A percentile compares a stretch with the other conserved stretches of the same genome.
Conservation (phyloP, 2,113 vertebrate species). For the Lasiurus borealis region DNA sequence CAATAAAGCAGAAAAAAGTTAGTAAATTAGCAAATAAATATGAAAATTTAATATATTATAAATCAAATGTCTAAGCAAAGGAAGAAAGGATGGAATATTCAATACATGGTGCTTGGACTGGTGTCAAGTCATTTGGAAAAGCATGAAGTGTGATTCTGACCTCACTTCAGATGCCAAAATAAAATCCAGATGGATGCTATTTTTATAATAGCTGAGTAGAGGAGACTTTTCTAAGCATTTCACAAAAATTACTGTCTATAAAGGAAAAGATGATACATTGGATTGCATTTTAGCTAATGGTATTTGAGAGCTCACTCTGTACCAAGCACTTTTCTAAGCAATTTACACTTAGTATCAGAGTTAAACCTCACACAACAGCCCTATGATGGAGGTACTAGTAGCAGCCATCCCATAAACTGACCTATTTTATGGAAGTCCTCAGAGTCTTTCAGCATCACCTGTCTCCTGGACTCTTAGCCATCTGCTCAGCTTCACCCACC, state of each 20-base stretch:
- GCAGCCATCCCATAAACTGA: not conserved
- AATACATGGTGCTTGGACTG: constrained; percentile 62
- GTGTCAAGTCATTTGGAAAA: constrained; percentile 75
- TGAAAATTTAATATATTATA: constrained; percentile 49
- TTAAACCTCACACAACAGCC: not conserved
- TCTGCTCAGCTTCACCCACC: not conserved
- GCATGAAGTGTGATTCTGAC: constrained; percentile 72
- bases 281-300: constrained; percentile 2
- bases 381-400: not conserved
- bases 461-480: not conserved
- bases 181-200: constrained; percentile 80
- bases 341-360: not conserved
- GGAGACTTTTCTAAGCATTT: constrained; percentile 71
- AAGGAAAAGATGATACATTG: constrained; percentile 23
- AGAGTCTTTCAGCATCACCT: not conserved
- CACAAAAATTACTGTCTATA: constrained; percentile 41
- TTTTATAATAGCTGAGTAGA: constrained; percentile 70
- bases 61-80: constrained; percentile 71
- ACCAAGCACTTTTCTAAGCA: not conserved
- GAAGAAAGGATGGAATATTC: constrained; percentile 64
- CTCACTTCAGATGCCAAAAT: constrained; percentile 77
- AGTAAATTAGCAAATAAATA: constrained; percentile 66
- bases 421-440: not conserved
- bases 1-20: constrained; percentile 50
- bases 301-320: not conserved